phyloP scores from a whole-genome alignment of 1,140 invertebrate genomes.

The Solenopsis invicta region DNA sequence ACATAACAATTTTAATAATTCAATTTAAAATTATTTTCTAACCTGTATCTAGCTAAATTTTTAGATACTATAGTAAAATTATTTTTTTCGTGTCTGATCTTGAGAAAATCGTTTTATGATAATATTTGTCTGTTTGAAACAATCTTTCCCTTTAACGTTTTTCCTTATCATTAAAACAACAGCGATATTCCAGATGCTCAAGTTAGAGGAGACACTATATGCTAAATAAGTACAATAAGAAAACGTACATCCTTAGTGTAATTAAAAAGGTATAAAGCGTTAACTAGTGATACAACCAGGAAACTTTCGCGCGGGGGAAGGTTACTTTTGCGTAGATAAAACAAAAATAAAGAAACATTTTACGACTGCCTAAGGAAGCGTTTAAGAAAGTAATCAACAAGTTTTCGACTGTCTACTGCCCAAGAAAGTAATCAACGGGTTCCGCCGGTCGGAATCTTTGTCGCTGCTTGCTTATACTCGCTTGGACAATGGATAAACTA shows the following conservation, averaged over 20 bases:
- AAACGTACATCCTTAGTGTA: neutral
- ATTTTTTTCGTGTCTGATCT: too few species aligned
- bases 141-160: too few species aligned
- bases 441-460: conserved; percentile 17
- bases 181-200: too few species aligned
- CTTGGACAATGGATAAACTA: conserved; percentile 36
- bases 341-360: conserved; percentile 11
- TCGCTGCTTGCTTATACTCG: conserved; percentile 35
- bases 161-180: too few species aligned
- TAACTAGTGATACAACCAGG: neutral
- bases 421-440: conserved; percentile 57
- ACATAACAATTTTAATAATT: too few species aligned
- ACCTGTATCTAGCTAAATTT: too few species aligned
- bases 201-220: neutral
- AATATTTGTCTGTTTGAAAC: too few species aligned
- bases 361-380: neutral
- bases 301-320: neutral
- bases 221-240: neutral
- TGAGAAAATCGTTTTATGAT: too few species aligned
- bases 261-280: conserved; percentile 5
- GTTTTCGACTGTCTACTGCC: conserved; percentile 41
- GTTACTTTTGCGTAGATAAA: neutral
- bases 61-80: too few species aligned
- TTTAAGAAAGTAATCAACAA: conserved; percentile 61
- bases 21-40: too few species aligned